Evolutionary conservation across 1,140 invertebrate species (phyloP).

Genomic region (Drosophila subobscura): DNA sequence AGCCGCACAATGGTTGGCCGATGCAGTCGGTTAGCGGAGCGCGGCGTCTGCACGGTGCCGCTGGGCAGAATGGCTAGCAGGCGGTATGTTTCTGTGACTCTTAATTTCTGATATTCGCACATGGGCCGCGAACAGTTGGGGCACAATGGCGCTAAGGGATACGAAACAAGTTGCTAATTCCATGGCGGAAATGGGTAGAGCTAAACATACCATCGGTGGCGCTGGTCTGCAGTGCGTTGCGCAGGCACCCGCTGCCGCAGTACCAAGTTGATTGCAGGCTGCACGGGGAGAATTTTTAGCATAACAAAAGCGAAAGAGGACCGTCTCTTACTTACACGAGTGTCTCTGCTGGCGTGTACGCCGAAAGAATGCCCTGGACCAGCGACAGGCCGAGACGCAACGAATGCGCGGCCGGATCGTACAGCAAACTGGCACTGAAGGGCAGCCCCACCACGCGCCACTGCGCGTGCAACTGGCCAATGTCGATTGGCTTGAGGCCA

Average conservation of each 20-base stretch:
- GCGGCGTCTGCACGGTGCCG: constrained; percentile 43
- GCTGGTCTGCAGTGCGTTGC: constrained; percentile 72
- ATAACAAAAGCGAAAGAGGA: neutral
- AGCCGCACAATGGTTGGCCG: constrained; percentile 57
- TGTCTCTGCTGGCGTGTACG: constrained; percentile 56
- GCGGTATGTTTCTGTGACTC: constrained; percentile 55
- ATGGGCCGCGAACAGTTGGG: constrained; percentile 66
- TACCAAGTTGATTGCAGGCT: constrained; percentile 80
- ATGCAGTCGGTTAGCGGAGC: constrained; percentile 35
- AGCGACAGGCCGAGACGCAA: constrained; percentile 51
- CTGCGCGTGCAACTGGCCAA: constrained; percentile 67
- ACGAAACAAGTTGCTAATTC: neutral
- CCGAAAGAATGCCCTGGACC: constrained; percentile 68
- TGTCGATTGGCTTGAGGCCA: constrained; percentile 58
- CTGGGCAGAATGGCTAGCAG: constrained; percentile 58
- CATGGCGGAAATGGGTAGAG: neutral
- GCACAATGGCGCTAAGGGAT: constrained; percentile 64
- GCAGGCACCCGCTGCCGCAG: constrained; percentile 65
- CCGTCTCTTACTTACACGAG: constrained; percentile 56
- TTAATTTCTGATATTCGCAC: constrained; percentile 72
- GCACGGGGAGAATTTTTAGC: neutral
- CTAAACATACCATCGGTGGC: constrained; percentile 64
- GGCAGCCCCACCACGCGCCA: constrained; percentile 69
- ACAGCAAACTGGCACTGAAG: constrained; percentile 50
- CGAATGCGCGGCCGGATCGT: constrained; percentile 36